Base-by-base conservation (phyloP, 2,888 invertebrate species). In the Malthinus flaveolus region DNA sequence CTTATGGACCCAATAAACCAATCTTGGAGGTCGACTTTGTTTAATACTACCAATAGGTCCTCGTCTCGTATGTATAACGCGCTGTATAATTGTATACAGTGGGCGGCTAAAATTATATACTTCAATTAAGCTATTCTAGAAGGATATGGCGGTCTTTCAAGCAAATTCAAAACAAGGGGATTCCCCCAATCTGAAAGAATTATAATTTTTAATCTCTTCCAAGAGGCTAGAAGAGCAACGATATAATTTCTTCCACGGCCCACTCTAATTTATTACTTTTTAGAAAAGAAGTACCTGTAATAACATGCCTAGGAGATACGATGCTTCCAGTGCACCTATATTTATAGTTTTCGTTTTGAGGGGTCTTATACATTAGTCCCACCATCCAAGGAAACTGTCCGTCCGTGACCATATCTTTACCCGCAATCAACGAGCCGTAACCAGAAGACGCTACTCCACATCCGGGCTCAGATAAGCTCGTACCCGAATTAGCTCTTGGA, bases 91-190 rank as follows among this genome's bases (percentile, higher is more conserved):
- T 67, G 68, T 0, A 75, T 66, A 51, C 77, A 77, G 61, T 77
- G 77, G 1, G 74, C 77, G 37, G 77, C 77, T 76, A 12, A 44
- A 50, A 55, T n/a, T n/a, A n/a, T n/a, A n/a, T n/a, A n/a, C n/a
- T n/a, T n/a, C n/a, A n/a, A n/a, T n/a, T n/a, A n/a, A n/a, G n/a
- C n/a, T n/a, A n/a, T n/a, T n/a, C n/a, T n/a, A n/a, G n/a, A n/a
- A n/a, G n/a, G n/a, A n/a, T n/a, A n/a, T n/a, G n/a, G n/a, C n/a
- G n/a, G n/a, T n/a, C n/a, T n/a, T n/a, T n/a, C n/a, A n/a, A n/a
- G n/a, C n/a, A n/a, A n/a, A n/a, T n/a, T n/a, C n/a, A n/a, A n/a
- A n/a, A n/a, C n/a, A n/a, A n/a, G n/a, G n/a, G n/a, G n/a, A n/a
- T n/a, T n/a, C n/a, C n/a, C n/a, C n/a, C n/a, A n/a, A n/a, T n/a